Evolutionary conservation across 2,888 invertebrate genomes (phyloP).

Genomic region (Chaitophorus viminalis): DNA sequence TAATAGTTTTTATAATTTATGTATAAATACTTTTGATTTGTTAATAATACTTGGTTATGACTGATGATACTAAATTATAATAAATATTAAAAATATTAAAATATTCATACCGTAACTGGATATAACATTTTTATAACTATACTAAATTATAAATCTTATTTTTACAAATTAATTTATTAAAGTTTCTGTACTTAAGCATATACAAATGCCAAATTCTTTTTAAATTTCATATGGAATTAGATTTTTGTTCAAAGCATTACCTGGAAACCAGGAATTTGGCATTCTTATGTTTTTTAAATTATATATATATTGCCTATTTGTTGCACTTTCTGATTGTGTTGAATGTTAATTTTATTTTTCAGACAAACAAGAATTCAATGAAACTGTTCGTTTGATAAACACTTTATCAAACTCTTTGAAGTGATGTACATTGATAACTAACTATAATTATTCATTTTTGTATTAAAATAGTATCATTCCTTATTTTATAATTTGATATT

Average conservation of each 20-base stretch:
- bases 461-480: background rate
- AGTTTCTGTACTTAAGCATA: background rate
- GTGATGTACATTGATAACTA: background rate
- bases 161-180: too few species aligned
- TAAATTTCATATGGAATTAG: background rate
- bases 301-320: background rate
- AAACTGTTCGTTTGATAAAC: slow-evolving; percentile 7
- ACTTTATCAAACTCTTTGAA: slow-evolving; percentile 42
- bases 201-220: background rate
- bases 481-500: background rate
- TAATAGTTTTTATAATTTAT: too few species aligned
- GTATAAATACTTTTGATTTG: too few species aligned
- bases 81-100: too few species aligned
- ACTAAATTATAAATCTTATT: too few species aligned
- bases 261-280: background rate
- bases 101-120: too few species aligned
- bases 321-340: too few species aligned
- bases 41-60: too few species aligned
- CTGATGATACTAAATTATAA: too few species aligned
- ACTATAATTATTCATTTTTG: background rate
- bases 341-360: background rate
- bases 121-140: too few species aligned
- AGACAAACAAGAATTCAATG: slow-evolving; percentile 44
- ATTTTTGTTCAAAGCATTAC: too few species aligned
- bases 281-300: background rate